Base-by-base conservation (phyloP, 2,113 vertebrate species). In the Rhea pennata region DNA sequence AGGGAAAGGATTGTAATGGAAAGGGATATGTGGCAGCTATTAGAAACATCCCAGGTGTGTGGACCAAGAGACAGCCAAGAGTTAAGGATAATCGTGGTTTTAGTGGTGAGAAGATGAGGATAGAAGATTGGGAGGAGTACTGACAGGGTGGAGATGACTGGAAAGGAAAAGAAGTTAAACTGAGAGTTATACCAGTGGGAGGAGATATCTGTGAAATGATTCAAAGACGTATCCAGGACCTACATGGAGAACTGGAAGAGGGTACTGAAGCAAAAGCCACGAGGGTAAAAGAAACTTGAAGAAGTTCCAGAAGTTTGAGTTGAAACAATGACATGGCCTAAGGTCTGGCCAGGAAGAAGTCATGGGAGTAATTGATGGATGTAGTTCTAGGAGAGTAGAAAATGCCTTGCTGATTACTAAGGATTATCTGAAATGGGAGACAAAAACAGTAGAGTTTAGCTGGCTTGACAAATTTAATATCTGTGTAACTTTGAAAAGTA, bases 401-500 rank as follows among this genome's bases (percentile, higher is more conserved):
- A 76, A 42, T 67, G 61, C 69, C 69, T 86, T 95, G 46, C 65
- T 84, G 65, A 84, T 95, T 76, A 90, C 51, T 86, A 80, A 93
- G 39, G 24, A 33, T 19, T 75, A 66, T 90, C 77, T 39, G 42
- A 2, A 71, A 48, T 31, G 39, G 12, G 23, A 50, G 58, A 87
- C 23, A 44, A 91, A 78, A 65, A 56, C 15, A 72, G 15, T 64
- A 42, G 54, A 64, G 48, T 75, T 75, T 44, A 91, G 10, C 15
- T 91, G 62, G 14, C 48, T 80, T 92, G 56, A 88, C 87, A 90
- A 90, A 39, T 10, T 3, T 66, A 7, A 53, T 54, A 69, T 73
- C 87, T 88, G 46, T 92, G 50, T 66, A 82, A 67, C 14, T 86
- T 90, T 46, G 71, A 19, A 51, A 67, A 88, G 16, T 66, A 11